These are phyloP conservation scores for Thaleichthys pacificus DNA, from an alignment of 2,797 vertebrate genomes.

Conservation along the genomic window DNA sequence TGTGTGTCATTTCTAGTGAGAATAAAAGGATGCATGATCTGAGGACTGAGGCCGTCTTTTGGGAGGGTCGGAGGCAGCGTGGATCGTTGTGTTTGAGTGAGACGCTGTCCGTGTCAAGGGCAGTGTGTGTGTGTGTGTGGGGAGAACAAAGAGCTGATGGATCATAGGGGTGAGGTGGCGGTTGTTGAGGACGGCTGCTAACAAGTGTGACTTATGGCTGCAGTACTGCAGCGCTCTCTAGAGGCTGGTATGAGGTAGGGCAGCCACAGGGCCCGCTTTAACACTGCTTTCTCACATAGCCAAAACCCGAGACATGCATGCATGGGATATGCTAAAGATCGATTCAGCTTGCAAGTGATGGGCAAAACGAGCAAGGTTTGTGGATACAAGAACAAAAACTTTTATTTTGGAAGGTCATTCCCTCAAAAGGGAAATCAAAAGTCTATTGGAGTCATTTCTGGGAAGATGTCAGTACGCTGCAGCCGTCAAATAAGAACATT, in stretches of 20 bases:
- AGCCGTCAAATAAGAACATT: too few species aligned
- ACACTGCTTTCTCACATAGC: not conserved
- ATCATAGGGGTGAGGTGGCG: not conserved
- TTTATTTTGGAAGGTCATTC: not conserved
- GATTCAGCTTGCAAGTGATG: not conserved
- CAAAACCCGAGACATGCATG: too few species aligned
- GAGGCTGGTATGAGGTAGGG: slow-evolving; percentile 48
- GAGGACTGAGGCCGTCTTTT: slow-evolving; percentile 58
- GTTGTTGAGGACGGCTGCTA: not conserved
- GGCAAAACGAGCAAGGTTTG: not conserved
- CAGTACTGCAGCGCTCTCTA: slow-evolving; percentile 66
- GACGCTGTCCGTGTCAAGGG: too few species aligned
- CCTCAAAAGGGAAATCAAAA: too few species aligned
- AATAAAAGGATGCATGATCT: slow-evolving; percentile 65
- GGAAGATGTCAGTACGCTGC: too few species aligned
- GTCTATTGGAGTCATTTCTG: too few species aligned
- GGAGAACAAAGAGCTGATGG: not conserved
- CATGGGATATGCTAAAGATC: not conserved
- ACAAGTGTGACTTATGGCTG: slow-evolving; percentile 20
- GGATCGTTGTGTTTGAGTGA: too few species aligned
- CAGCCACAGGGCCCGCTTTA: not conserved
- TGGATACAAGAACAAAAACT: not conserved
- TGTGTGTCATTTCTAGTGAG: slow-evolving; percentile 11
- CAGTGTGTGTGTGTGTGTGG: slow-evolving; percentile 17
- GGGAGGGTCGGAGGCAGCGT: slow-evolving; percentile 46